Percentiles rank a stretch among this genome's conserved stretches.
These are phyloP conservation scores for Charaxes varanes DNA, from an alignment of 1,140 invertebrate genomes.

Conservation along the genomic window DNA sequence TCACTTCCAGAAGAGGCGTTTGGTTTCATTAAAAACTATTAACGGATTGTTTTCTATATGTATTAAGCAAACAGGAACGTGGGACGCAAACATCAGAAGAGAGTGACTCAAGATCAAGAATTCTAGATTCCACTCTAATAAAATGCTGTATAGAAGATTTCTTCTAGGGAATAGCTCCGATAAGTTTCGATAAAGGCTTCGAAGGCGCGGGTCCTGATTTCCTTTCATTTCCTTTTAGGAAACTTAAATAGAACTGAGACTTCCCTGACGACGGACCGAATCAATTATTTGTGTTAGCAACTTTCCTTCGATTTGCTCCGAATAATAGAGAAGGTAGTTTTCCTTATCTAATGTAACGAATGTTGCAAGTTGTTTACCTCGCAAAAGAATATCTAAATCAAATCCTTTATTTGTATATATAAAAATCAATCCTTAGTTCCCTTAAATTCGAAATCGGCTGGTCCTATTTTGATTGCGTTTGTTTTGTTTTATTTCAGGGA, in stretches of 20 bases:
- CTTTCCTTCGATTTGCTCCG: slow-evolving; percentile 55
- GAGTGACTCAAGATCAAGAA: slow-evolving; percentile 41
- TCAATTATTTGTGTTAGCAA: slow-evolving; percentile 70
- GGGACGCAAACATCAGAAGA: slow-evolving; percentile 18
- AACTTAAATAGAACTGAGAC: slow-evolving; percentile 73
- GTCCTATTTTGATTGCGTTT: no score
- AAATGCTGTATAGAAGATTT: slow-evolving; percentile 45
- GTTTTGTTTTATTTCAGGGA: no score
- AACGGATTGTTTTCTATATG: background rate
- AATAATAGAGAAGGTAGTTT: slow-evolving; percentile 45
- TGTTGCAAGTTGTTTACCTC: slow-evolving; percentile 7
- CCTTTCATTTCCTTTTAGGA: slow-evolving; percentile 73
- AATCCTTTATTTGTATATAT: no score
- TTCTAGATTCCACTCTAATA: slow-evolving; percentile 53
- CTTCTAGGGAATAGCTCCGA: slow-evolving; percentile 60
- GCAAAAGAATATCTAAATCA: background rate
- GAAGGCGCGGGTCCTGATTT: slow-evolving; percentile 64
- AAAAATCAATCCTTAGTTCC: no score
- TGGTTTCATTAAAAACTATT: no score
- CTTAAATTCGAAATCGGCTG: no score
- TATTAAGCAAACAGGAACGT: background rate
- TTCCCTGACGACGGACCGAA: slow-evolving; percentile 66
- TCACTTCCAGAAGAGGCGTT: no score
- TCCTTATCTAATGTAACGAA: slow-evolving; percentile 22
- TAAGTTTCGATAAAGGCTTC: slow-evolving; percentile 69